Evolutionary conservation across 2,888 invertebrate species (phyloP).

Genomic region (Imbricaverruca yamaguchii): DNA sequence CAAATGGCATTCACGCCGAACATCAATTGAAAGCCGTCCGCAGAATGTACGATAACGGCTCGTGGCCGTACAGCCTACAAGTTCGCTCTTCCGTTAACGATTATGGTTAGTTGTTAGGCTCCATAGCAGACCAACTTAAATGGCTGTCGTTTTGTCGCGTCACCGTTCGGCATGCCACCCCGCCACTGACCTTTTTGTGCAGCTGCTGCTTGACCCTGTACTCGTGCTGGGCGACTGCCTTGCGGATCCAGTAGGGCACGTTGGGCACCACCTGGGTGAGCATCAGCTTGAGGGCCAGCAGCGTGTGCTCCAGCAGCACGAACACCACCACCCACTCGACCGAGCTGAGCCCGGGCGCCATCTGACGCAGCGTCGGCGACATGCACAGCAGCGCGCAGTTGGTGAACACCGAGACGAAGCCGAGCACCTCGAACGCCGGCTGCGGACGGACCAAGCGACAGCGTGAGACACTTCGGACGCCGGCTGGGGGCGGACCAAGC

Average conservation of each 20-base stretch:
- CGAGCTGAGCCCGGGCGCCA: constrained; percentile 42
- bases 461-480: no score
- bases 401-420: constrained; percentile 60
- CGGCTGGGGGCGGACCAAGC: no score
- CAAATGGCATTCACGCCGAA: no score
- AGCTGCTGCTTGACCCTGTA: constrained; percentile 32
- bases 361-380: constrained; percentile 53
- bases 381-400: constrained; percentile 65
- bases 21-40: no score
- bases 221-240: constrained; percentile 30
- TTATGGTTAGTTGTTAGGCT: no score
- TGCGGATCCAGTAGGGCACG: constrained; percentile 31
- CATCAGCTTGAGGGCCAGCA: constrained; percentile 28
- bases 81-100: no score
- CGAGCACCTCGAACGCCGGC: constrained; percentile 59
- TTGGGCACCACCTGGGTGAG: constrained; percentile 30
- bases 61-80: no score
- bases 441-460: constrained; percentile 35
- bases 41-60: no score
- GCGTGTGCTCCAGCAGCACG: constrained; percentile 41
- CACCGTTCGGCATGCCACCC: no score
- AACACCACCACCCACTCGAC: constrained; percentile 54
- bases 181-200: constrained; percentile 28
- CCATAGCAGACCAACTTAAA: no score
- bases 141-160: no score